These are phyloP conservation scores for Mesoligia furuncula DNA, from an alignment of 2,888 invertebrate species.

Conservation along the genomic window DNA sequence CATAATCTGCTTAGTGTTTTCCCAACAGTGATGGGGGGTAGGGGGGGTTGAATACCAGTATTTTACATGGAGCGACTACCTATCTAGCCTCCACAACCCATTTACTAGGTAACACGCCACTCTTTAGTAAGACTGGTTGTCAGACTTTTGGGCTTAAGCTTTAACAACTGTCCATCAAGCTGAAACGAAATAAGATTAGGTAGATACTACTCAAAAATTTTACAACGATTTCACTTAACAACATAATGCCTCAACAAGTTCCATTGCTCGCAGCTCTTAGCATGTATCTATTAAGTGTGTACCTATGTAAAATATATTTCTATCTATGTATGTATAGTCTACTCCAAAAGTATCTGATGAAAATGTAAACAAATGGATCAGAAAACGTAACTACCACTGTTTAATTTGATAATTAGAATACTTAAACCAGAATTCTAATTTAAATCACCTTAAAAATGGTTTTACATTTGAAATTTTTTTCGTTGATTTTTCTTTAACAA, in stretches of 20 bases:
- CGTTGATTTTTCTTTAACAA: not conserved
- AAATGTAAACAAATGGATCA: not conserved
- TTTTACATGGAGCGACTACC: too few relatives aligned
- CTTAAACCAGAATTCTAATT: not conserved
- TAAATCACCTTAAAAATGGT: not conserved
- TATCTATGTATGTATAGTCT: not conserved
- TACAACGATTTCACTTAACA: conserved; percentile 31
- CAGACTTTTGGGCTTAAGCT: too few relatives aligned
- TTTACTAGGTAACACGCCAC: too few relatives aligned
- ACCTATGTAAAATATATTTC: too few relatives aligned
- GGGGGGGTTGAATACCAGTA: too few relatives aligned
- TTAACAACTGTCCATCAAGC: not conserved
- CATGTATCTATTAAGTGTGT: conserved; percentile 46
- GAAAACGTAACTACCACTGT: not conserved
- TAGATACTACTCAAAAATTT: not conserved
- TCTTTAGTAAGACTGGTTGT: too few relatives aligned
- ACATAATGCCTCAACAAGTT: conserved; percentile 62
- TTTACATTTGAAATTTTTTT: not conserved
- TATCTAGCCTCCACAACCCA: too few relatives aligned
- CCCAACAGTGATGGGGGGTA: too few relatives aligned
- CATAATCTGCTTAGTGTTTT: too few relatives aligned
- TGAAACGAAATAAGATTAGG: not conserved
- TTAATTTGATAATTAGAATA: not conserved
- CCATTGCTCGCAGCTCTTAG: conserved; percentile 62
- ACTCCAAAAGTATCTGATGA: not conserved